Conservation (phyloP, 2,888 invertebrate species). For the Dryobota labecula region DNA sequence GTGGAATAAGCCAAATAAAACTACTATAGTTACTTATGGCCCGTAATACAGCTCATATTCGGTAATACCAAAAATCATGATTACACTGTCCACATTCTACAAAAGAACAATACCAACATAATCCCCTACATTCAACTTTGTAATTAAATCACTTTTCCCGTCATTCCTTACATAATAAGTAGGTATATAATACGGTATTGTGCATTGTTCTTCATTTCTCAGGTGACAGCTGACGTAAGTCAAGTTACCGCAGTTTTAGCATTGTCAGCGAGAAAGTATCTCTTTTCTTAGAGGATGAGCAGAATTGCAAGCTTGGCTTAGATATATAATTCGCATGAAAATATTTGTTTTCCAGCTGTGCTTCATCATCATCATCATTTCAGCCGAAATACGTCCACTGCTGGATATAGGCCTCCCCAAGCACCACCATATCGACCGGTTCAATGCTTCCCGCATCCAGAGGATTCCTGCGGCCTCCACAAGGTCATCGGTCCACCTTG, state of each 20-base stretch:
- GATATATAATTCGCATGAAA: conserved; percentile 1
- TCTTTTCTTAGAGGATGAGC: conserved; percentile 25
- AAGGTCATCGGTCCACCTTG: no score
- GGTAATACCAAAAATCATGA: no score
- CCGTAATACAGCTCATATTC: neutral
- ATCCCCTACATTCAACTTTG: neutral
- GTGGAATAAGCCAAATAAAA: no score
- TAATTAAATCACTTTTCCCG: conserved; percentile 31
- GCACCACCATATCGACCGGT: no score
- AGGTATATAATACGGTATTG: conserved; percentile 35
- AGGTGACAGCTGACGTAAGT: conserved; percentile 26
- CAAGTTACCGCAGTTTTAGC: neutral
- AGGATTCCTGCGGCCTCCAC: no score
- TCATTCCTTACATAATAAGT: conserved; percentile 27
- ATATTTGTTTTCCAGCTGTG: neutral
- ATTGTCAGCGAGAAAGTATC: conserved; percentile 25
- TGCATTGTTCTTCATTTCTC: conserved; percentile 39
- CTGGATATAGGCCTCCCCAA: no score
- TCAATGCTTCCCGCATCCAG: no score
- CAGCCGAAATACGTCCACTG: no score
- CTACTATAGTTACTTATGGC: no score
- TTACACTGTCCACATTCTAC: no score
- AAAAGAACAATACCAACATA: no score
- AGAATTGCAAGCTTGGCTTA: conserved; percentile 7
- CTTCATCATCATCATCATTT: no score